Conservation (phyloP, 1,140 invertebrate genomes). For the Drosophila guanche region DNA sequence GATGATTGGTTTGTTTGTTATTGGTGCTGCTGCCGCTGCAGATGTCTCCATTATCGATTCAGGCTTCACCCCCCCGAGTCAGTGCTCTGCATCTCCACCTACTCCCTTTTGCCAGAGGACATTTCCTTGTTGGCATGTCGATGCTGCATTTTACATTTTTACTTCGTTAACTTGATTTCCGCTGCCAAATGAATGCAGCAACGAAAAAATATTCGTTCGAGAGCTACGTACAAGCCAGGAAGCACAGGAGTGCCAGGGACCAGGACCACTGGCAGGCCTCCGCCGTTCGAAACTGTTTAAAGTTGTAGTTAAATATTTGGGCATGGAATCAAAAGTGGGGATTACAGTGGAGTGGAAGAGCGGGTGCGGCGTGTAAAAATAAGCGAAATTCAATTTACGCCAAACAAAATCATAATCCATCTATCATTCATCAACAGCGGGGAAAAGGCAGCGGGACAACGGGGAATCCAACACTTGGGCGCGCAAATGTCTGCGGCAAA, state of each 20-base stretch:
- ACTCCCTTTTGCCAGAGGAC: constrained; percentile 29
- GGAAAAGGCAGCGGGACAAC: background rate
- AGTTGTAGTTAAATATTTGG: constrained; percentile 60
- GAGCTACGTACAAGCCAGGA: constrained; percentile 53
- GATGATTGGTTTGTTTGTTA: constrained; percentile 48
- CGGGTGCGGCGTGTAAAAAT: constrained; percentile 55
- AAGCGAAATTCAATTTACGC: constrained; percentile 82
- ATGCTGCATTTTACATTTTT: constrained; percentile 77
- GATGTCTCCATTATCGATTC: constrained; percentile 44
- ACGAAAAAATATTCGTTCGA: constrained; percentile 40
- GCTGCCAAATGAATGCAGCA: constrained; percentile 71
- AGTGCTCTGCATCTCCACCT: background rate
- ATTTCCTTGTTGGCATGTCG: constrained; percentile 51
- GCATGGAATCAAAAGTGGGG: constrained; percentile 1
- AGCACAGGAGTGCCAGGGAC: constrained; percentile 5
- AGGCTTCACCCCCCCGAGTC: constrained; percentile 3
- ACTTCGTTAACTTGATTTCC: constrained; percentile 82
- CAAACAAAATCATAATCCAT: constrained; percentile 83
- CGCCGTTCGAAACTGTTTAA: constrained; percentile 36
- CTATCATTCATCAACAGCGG: constrained; percentile 80
- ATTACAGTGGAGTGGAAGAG: constrained; percentile 1
- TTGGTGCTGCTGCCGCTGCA: constrained; percentile 18
- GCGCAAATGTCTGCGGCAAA: constrained; percentile 62
- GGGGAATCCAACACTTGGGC: constrained; percentile 51
- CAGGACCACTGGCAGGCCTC: no score